phyloP scores from a whole-genome alignment of 1,140 invertebrate species.

The Aricia agestis region DNA sequence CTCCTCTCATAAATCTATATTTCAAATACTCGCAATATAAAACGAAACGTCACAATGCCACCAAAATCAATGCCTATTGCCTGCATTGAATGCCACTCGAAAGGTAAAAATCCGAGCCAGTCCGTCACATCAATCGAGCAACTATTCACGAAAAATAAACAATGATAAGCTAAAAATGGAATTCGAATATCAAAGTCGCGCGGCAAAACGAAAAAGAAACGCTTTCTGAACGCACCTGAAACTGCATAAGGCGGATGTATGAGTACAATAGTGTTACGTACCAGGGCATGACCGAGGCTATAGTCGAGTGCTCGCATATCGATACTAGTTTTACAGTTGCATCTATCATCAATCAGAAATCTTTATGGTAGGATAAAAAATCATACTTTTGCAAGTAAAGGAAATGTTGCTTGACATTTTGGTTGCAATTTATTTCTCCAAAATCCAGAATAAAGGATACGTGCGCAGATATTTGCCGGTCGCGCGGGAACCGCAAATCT shows the following conservation, averaged over 20 bases:
- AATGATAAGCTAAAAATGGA: conserved; percentile 16
- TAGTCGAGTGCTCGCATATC: conserved; percentile 41
- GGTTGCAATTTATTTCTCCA: too few relatives aligned
- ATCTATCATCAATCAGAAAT: too few relatives aligned
- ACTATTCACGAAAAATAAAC: conserved; percentile 9
- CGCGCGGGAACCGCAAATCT: too few relatives aligned
- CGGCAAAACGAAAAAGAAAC: conserved; percentile 42
- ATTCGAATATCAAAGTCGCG: conserved; percentile 7
- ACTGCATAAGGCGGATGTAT: conserved; percentile 52
- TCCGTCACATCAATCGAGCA: conserved; percentile 7
- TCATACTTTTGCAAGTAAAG: too few relatives aligned
- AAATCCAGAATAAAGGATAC: too few relatives aligned
- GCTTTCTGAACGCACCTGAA: conserved; percentile 51
- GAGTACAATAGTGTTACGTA: conserved; percentile 54
- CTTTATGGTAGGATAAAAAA: too few relatives aligned
- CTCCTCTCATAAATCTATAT: neutral
- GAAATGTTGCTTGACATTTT: too few relatives aligned
- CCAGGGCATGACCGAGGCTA: conserved; percentile 55
- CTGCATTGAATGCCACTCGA: neutral
- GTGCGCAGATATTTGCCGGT: too few relatives aligned
- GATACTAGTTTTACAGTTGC: too few relatives aligned
- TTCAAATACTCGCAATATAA: neutral
- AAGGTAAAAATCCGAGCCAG: neutral
- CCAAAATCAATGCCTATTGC: neutral
- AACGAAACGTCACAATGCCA: neutral